Base-by-base conservation (phyloP, 2,113 vertebrate species). In the Rhipidura dahli region DNA sequence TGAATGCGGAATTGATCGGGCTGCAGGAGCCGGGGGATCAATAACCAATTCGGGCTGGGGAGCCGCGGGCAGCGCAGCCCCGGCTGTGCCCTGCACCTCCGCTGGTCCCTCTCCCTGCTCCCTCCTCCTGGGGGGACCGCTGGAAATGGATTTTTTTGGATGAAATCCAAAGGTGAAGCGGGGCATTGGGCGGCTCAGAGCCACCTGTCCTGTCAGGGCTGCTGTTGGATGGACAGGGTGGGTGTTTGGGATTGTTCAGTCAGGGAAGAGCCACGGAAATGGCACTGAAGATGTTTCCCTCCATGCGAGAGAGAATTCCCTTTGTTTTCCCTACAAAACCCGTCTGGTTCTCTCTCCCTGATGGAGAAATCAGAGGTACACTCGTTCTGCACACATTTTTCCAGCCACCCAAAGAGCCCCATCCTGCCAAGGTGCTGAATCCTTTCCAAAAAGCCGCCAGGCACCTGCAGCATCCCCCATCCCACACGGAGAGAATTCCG, bases 11-110 rank as follows among this genome's bases (percentile, higher is more conserved):
- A 96, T 87, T 75, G 96, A 89, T 95, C 79, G 24, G 90, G 9
- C 90, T 95, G 96, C 96, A 68, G 95, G 96, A 96, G 90, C 82
- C 92, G 31, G 30, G 7, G 83, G 13, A 96, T 96, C 94, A 21
- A 53, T 91, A 15, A 96, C 95, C 94, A 19, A 53, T 91, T 88
- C 0, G 4, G 21, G 63, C 6, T 15, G 1, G 50, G 3, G 39
- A 53, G 59, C 84, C 15, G 1, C 30, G 54, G 4, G 49, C 92
- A 13, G 79, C 15, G 9, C 78, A 6, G 91, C 13, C 73, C 73
- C 2, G 85, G 51, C 21, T 37, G 95, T 70, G 93, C 30, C 0
- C 80, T 45, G 91, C 44, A 16, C 37, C 5, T 39, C 50, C 72
- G 5, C 21, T 6, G 24, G 31, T 65, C 35, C 77, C 59, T 59